Conservation (phyloP, 2,797 vertebrate genomes). For the Ctenosaura bakeri region DNA sequence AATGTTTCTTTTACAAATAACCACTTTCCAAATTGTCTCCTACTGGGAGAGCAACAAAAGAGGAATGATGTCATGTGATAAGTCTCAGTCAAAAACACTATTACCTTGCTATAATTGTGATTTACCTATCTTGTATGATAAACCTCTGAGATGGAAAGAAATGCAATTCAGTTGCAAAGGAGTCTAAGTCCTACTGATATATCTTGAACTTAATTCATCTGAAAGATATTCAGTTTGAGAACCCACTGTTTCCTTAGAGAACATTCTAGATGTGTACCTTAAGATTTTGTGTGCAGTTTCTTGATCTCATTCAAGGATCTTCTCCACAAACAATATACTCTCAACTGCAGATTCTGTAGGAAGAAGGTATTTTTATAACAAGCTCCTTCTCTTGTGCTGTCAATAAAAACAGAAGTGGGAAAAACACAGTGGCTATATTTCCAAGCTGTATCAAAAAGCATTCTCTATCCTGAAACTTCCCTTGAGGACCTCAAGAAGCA, state of each 20-base stretch:
- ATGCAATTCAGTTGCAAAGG: neutral
- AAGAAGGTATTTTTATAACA: constrained; percentile 32
- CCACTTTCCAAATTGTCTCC: too few species aligned
- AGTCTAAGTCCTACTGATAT: constrained; percentile 11
- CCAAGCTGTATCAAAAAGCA: neutral
- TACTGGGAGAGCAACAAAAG: too few species aligned
- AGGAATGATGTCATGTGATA: too few species aligned
- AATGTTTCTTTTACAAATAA: too few species aligned
- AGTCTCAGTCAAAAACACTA: too few species aligned
- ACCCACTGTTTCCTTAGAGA: constrained; percentile 13
- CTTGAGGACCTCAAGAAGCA: neutral
- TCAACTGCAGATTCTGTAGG: constrained; percentile 23
- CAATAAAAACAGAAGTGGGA: constrained; percentile 20
- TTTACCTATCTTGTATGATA: too few species aligned
- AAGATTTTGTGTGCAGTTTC: neutral
- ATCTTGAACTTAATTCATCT: neutral
- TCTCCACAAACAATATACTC: constrained; percentile 26
- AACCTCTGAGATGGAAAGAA: constrained; percentile 12
- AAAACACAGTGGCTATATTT: constrained; percentile 18
- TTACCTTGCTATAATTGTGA: too few species aligned
- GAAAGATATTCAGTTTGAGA: constrained; percentile 19
- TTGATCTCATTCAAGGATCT: constrained; percentile 21
- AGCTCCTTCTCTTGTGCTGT: constrained; percentile 13
- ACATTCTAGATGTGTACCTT: neutral
- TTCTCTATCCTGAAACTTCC: constrained; percentile 6